These are phyloP conservation scores for Saimiri boliviensis DNA, from an alignment of 2,113 vertebrate genomes.

Conservation along the genomic window DNA sequence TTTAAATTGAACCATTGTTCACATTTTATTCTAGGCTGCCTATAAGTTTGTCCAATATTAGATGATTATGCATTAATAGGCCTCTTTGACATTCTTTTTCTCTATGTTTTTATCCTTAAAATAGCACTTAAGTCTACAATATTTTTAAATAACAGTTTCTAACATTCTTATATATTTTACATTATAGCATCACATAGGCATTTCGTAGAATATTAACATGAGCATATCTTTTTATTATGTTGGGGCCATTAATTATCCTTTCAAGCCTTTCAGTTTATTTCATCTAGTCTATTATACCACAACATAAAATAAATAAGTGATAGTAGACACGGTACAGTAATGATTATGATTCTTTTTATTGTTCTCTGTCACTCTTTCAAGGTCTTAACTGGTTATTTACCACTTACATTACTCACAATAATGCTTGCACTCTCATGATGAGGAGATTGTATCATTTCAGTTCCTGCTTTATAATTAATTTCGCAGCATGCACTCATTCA, in stretches of 20 bases:
- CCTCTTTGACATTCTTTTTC: background rate
- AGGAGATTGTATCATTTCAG: background rate
- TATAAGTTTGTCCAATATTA: background rate
- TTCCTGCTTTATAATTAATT: conserved; percentile 13
- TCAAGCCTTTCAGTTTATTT: background rate
- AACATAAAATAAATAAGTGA: conserved; percentile 24
- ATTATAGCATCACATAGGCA: background rate
- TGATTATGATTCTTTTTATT: background rate
- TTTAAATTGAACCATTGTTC: background rate
- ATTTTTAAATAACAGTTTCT: background rate
- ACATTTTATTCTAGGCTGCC: background rate
- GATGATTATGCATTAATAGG: background rate
- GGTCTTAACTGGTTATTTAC: background rate
- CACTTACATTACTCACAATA: background rate
- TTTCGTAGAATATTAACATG: background rate
- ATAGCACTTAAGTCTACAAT: background rate
- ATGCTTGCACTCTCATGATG: background rate
- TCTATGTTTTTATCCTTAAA: background rate
- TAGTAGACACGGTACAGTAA: background rate
- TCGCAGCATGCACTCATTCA: background rate
- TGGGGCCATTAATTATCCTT: background rate
- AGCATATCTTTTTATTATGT: background rate
- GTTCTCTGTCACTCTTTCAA: background rate
- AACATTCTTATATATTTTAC: background rate
- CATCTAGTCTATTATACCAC: background rate